Base-by-base conservation (phyloP, 2,888 invertebrate genomes). In the Ditylenchus weischeri region DNA sequence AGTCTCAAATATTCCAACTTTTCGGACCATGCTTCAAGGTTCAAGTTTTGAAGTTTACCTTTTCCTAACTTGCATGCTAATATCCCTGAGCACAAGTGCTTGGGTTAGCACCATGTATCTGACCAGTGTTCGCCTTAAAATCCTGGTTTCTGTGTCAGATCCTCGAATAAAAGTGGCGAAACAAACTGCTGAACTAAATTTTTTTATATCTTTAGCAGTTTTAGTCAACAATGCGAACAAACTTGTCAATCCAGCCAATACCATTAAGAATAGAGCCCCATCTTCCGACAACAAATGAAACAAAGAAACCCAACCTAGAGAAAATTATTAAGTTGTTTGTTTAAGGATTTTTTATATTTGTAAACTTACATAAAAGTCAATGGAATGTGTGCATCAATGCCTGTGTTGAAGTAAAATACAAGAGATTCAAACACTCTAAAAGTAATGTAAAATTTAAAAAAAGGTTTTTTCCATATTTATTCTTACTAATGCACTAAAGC, bases 101-200 rank as follows among this genome's bases (percentile, higher is more conserved):
- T 79, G 79, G 11, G 75, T 77, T 18, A 79, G 62, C 2, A 79
- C 79, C 76, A 80, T 72, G 57, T 79, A 80, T 11, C 79, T 70
- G 13, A 80, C 59, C 10, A 76, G 64, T 36, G 72, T 80, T 47
- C 80, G 65, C 21, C 80, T 62, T n/a, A 75, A 29, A 35, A 80
- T 75, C 54, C 80, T 70, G 58, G 75, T 76, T 66, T 76, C 73
- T 59, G 77, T 76, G 65, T 80, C 79, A 18, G 48, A 66, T 23
- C 80, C 80, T 35, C 79, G 72, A 19, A 80, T 71, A 69, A 77
- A 81, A 18, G 75, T 78, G 29, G 80, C 75, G n/a, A 80, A 77
- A 4, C 75, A 70, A 18, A 79, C 73, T 5, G 80, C 76, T 0
- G 77, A 77, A 60, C 79, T 79, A 71, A 66, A 76, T 58, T 19